Evolutionary conservation across 2,888 invertebrate genomes (phyloP).

Genomic region (Aethes cnicana): DNA sequence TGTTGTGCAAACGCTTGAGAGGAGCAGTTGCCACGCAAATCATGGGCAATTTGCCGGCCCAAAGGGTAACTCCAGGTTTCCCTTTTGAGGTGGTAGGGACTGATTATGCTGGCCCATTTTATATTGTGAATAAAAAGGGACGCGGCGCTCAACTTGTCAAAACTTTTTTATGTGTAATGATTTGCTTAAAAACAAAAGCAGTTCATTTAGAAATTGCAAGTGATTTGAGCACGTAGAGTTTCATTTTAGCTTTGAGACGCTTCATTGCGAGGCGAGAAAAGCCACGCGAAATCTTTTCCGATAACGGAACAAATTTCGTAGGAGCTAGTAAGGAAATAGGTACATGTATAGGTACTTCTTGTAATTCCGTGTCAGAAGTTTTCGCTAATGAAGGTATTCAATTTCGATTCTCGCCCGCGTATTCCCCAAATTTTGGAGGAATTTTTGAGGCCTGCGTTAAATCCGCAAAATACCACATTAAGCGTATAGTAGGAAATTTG

Average conservation of each 20-base stretch:
- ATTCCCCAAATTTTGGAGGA: slow-evolving; percentile 28
- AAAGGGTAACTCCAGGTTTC: slow-evolving; percentile 6
- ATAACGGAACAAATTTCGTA: slow-evolving; percentile 34
- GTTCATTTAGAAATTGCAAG: slow-evolving; percentile 29
- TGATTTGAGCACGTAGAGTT: slow-evolving; percentile 25
- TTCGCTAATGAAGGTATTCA: slow-evolving; percentile 28
- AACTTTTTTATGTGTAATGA: slow-evolving; percentile 30
- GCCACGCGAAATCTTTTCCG: slow-evolving; percentile 29
- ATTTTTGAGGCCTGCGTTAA: slow-evolving; percentile 30
- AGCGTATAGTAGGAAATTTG: slow-evolving; percentile 9
- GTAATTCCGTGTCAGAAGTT: slow-evolving; percentile 19
- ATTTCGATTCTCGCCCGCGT: slow-evolving; percentile 29
- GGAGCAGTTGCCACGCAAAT: slow-evolving; percentile 20
- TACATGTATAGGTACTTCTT: slow-evolving; percentile 22
- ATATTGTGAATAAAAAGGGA: slow-evolving; percentile 21
- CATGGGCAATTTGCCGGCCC: slow-evolving; percentile 30
- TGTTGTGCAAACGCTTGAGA: slow-evolving; percentile 15
- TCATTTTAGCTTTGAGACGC: slow-evolving; percentile 22
- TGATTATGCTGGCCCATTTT: slow-evolving; percentile 33
- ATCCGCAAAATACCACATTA: no score
- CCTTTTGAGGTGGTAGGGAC: slow-evolving; percentile 29
- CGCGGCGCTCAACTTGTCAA: slow-evolving; percentile 26
- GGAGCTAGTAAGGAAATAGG: slow-evolving; percentile 34
- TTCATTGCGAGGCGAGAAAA: slow-evolving; percentile 33
- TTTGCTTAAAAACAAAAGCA: slow-evolving; percentile 27